Evolutionary conservation across 2,888 invertebrate genomes (phyloP), one percentile per base, ranked within the genome.

Genomic region (Lamellibrachia satsuma): DNA sequence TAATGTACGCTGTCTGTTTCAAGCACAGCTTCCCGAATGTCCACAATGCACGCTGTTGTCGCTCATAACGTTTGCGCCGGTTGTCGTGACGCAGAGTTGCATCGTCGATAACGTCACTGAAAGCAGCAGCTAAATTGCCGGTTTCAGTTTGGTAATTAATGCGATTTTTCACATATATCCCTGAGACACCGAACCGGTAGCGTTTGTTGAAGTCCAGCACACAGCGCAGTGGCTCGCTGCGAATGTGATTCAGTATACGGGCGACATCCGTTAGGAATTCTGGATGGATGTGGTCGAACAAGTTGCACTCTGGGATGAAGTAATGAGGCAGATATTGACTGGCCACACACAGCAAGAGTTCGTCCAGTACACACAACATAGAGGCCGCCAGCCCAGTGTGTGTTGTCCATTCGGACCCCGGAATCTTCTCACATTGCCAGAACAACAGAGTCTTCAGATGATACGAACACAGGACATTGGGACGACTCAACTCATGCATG

Each of bases 381-480:
- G 94, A 94, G 8, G 93, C 91, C 2, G 94, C 94, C 1, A 94
- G 94, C 91, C 94, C 94, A 22, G 15, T 1, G n/a, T 6, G 55
- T 27, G 93, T 93, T 11, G 94, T 92, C 95, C 95, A 95, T 9
- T 93, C 92, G 8, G 93, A 91, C 8, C 93, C 92, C 39, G 94
- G 94, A 1, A 94, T 92, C 39, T 94, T 93, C 93, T 95, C 95
- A 92, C 94, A 95, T 7, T 93, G 92, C 92, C 94, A 95, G 93
- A 94, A 95, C 90, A 95, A 94, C 7, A 94, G 92, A 4, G 94
- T 94, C 90, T 95, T 94, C 57, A 95, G 92, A 57, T 95, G 94
- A 7, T 93, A 93, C 0, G 94, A 92, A 9, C 94, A 92, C 11
- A 95, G 75, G 8, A 93, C 51, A n/a, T 27, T 27, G 91, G 27